Percentiles rank a stretch among this genome's conserved stretches.
Evolutionary conservation across 1,140 invertebrate genomes (phyloP).

Genomic region (Calephelis virginiensis): DNA sequence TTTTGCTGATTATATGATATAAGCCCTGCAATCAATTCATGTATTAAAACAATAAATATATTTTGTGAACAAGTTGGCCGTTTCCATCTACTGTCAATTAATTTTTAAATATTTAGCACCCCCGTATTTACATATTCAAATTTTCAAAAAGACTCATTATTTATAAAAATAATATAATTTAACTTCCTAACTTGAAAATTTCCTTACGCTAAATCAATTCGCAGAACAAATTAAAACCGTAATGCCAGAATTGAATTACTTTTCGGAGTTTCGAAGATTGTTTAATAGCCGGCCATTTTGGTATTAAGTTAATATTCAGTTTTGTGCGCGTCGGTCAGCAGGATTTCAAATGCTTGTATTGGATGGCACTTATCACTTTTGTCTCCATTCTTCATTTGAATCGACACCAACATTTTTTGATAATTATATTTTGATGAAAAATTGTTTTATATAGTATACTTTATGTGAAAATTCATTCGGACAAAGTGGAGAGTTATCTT

Average conservation of each 20-base stretch:
- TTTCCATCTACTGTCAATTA: too few species aligned
- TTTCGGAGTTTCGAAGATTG: constrained; percentile 11
- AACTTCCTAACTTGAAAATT: constrained; percentile 7
- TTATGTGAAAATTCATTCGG: too few species aligned
- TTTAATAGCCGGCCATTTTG: constrained; percentile 7
- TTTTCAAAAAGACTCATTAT: constrained; percentile 1
- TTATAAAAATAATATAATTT: constrained; percentile 10
- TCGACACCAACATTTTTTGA: too few species aligned
- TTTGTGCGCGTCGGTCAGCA: constrained; percentile 1
- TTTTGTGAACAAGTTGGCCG: too few species aligned
- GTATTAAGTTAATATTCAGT: constrained; percentile 8
- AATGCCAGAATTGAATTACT: constrained; percentile 10
- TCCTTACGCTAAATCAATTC: constrained; percentile 13
- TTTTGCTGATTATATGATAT: too few species aligned
- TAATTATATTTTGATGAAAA: too few species aligned
- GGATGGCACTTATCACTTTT: not conserved
- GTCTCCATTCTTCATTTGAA: not conserved
- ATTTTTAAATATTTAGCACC: not conserved
- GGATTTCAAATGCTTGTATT: not conserved
- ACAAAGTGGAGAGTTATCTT: too few species aligned
- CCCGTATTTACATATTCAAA: not conserved
- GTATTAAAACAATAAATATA: too few species aligned
- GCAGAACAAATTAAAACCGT: constrained; percentile 10
- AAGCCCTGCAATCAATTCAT: too few species aligned
- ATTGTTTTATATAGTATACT: too few species aligned